Base-by-base conservation (phyloP, 30 jellyfish, hydroid and myxozoan species). In the Cassiopea xamachana region DNA sequence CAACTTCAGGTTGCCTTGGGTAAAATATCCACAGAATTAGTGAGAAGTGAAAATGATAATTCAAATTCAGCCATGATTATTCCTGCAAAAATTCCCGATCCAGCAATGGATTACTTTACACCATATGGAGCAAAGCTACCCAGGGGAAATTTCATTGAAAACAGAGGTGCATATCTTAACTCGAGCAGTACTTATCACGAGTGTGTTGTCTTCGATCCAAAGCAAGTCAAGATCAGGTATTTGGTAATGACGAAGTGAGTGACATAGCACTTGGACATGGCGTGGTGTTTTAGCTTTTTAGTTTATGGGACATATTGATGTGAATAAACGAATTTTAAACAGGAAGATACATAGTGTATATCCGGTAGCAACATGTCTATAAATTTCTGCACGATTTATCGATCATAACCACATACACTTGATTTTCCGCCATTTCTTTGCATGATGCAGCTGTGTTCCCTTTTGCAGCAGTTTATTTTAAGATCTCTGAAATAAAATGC, bases 101-200 rank as follows among this genome's bases (percentile, higher is more conserved):
- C 97, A 46, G 67, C 51, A 4, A 18, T 59, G 50, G 89, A 81
- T 47, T 71, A 47, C 50, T 58, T 69, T 17, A 90, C 92, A 7
- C 97, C 97, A 49, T 90, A 81, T 69, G 97, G 97, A 2, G 97
- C 97, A 10, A 81, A 68, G 60, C 80, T 90, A 7, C 74, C 47
- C 49, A 47, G 62, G 67, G 97, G 97, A 51, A 5, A 39, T 39
- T 61, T 49, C 68, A 82, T 80, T n/a, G 59, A 46, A n/a, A 82
- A 90, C 55, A 74, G 80, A 8, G 90, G 12, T 7, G 19, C 10
- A 43, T 39, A 71, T 8, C 73, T 46, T 48, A 14, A 68, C 2
- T 80, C 27, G 70, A 46, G 71, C 69, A 60, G 75, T 43, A 69
- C 39, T 17, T 60, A 47, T 46, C 86, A 79, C 71, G 98, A 92